Evolutionary conservation across 1,140 invertebrate species (phyloP).

Genomic region (Zaprionus davidi): DNA sequence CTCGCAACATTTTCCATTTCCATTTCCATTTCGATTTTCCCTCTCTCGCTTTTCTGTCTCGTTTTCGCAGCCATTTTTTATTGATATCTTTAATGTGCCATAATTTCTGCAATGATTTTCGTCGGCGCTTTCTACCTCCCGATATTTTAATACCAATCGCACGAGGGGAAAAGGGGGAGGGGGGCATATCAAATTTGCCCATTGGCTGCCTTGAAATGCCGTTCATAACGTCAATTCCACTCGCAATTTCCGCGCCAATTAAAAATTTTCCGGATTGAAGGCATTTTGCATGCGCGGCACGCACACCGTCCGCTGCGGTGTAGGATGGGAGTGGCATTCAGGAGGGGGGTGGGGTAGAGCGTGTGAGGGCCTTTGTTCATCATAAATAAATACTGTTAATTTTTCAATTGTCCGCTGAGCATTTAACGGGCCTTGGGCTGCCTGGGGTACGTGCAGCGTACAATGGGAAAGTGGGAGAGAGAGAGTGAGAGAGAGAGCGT

Average conservation of each 20-base stretch:
- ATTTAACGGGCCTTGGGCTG: slow-evolving; percentile 58
- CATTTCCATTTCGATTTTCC: slow-evolving; percentile 34
- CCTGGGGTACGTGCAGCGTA: not conserved
- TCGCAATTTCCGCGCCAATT: slow-evolving; percentile 78
- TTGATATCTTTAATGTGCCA: slow-evolving; percentile 71
- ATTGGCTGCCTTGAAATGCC: slow-evolving; percentile 50
- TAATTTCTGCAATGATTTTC: slow-evolving; percentile 76
- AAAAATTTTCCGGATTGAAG: slow-evolving; percentile 64
- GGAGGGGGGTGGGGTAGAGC: not conserved
- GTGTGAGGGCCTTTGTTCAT: slow-evolving; percentile 51
- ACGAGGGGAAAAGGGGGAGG: too few relatives aligned
- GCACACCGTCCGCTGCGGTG: slow-evolving; percentile 36
- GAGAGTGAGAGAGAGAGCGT: not conserved
- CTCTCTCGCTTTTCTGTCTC: slow-evolving; percentile 7
- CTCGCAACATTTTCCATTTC: slow-evolving; percentile 27
- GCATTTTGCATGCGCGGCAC: slow-evolving; percentile 67
- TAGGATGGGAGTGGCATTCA: not conserved
- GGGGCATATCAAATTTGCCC: slow-evolving; percentile 42
- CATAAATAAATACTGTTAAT: slow-evolving; percentile 83
- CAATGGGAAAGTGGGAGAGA: too few relatives aligned
- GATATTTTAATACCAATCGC: slow-evolving; percentile 27
- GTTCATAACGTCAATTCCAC: slow-evolving; percentile 72
- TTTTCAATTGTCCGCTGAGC: slow-evolving; percentile 74
- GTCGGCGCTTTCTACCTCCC: slow-evolving; percentile 32
- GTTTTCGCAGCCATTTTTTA: slow-evolving; percentile 33